Conservation (phyloP, 2,888 invertebrate species). For the Iselma pallidipennis region DNA sequence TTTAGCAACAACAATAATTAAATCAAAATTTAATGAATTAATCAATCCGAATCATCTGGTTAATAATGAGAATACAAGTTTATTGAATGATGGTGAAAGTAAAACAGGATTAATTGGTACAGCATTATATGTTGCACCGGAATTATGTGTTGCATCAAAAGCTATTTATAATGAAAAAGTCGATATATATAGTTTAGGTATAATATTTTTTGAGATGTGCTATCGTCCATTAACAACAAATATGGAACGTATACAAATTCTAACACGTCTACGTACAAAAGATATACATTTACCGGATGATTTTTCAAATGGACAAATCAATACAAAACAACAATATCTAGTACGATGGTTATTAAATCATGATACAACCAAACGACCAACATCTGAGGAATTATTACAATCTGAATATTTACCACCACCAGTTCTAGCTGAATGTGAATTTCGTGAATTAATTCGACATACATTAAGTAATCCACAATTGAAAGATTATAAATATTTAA, state of each 20-base stretch:
- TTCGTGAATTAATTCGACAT: conserved; percentile 80
- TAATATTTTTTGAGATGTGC: conserved; percentile 96
- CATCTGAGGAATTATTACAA: conserved; percentile 80
- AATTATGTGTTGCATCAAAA: conserved; percentile 73
- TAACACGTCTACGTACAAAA: conserved; percentile 71
- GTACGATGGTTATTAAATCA: conserved; percentile 81
- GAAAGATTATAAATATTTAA: conserved; percentile 74
- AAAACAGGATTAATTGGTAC: conserved; percentile 90
- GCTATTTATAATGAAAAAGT: conserved; percentile 87
- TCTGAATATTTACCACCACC: conserved; percentile 85
- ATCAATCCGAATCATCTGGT: conserved; percentile 39
- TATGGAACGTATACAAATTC: conserved; percentile 85
- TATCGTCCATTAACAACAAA: conserved; percentile 80
- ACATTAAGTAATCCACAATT: conserved; percentile 81
- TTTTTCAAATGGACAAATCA: conserved; percentile 58
- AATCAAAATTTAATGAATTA: conserved; percentile 42
- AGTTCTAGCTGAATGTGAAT: conserved; percentile 80
- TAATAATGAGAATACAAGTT: conserved; percentile 45
- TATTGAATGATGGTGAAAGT: conserved; percentile 49
- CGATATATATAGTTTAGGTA: conserved; percentile 70
- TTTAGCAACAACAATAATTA: conserved; percentile 81
- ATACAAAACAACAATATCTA: conserved; percentile 64
- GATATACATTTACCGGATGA: conserved; percentile 73
- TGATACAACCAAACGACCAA: conserved; percentile 81
- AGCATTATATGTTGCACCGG: conserved; percentile 93